Conservation (phyloP, 1,140 invertebrate species). For the Plodia interpunctella region DNA sequence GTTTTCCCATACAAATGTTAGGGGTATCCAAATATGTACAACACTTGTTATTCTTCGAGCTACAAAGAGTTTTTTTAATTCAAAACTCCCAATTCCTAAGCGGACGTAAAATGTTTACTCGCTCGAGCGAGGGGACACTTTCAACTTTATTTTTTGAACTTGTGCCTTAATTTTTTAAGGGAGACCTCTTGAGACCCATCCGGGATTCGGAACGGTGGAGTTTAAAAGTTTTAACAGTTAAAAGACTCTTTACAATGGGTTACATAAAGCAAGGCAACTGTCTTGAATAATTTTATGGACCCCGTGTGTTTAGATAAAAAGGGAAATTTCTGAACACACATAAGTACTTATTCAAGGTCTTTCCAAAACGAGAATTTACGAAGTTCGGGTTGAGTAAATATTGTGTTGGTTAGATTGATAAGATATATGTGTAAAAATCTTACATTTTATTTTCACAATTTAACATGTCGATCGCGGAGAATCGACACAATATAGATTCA, state of each 20-base stretch:
- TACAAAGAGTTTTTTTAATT: slow-evolving; percentile 44
- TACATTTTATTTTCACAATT: no score
- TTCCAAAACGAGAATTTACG: no score
- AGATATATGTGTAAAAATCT: no score
- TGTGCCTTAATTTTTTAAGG: slow-evolving; percentile 69
- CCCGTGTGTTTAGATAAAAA: slow-evolving; percentile 19
- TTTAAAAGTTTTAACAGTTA: slow-evolving; percentile 55
- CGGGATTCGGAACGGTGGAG: slow-evolving; percentile 58
- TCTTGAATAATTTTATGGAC: slow-evolving; percentile 67
- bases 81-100: slow-evolving; percentile 38
- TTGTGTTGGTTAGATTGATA: no score
- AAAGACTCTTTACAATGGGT: slow-evolving; percentile 52
- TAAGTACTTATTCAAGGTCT: background rate
- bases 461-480: no score
- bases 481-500: no score
- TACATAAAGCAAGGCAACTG: slow-evolving; percentile 42
- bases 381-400: no score
- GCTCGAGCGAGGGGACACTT: slow-evolving; percentile 49
- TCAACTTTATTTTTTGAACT: slow-evolving; percentile 59
- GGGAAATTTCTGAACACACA: background rate
- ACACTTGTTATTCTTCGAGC: slow-evolving; percentile 15
- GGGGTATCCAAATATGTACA: slow-evolving; percentile 24
- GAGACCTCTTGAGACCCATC: slow-evolving; percentile 56
- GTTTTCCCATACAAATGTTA: no score
- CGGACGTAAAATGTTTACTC: slow-evolving; percentile 69